Conservation (phyloP, 2,888 invertebrate species). For the Thecocarcelia acutangulata region DNA sequence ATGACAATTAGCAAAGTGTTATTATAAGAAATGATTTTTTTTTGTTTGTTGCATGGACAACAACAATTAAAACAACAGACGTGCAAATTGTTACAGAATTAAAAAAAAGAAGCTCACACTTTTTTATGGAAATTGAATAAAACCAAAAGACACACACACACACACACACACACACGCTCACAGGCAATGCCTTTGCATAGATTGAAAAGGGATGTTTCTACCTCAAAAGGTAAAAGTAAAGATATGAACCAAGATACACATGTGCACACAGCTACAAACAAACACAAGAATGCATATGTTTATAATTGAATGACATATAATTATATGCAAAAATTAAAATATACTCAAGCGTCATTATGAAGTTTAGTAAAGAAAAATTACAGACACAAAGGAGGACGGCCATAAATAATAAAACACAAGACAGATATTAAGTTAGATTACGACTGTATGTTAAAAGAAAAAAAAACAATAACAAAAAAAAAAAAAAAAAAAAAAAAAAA, state of each 20-base stretch:
- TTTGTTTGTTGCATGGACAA: conserved; percentile 14
- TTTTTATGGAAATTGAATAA: conserved; percentile 53
- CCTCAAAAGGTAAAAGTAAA: conserved; percentile 44
- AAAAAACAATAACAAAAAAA: not conserved
- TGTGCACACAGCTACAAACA: not conserved
- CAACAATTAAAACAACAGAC: not conserved
- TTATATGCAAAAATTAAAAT: conserved; percentile 61
- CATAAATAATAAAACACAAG: conserved; percentile 26
- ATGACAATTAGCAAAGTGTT: conserved; percentile 51
- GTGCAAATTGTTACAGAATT: not conserved
- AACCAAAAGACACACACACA: not conserved
- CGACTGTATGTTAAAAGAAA: conserved; percentile 16
- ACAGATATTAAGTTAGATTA: conserved; percentile 56
- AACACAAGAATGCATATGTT: conserved; percentile 42
- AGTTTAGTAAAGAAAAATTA: conserved; percentile 40
- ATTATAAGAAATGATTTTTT: conserved; percentile 30
- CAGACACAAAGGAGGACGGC: conserved; percentile 15
- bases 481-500: not conserved
- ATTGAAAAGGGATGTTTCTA: conserved; percentile 51
- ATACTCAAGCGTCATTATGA: conserved; percentile 37
- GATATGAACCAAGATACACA: not conserved
- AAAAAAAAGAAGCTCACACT: conserved; percentile 39
- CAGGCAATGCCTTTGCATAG: conserved; percentile 17
- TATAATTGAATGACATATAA: conserved; percentile 65
- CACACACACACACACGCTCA: not conserved